These are phyloP conservation scores for Halocynthia aurantium DNA, from an alignment of 23 tunicate genomes.

Conservation along the genomic window DNA sequence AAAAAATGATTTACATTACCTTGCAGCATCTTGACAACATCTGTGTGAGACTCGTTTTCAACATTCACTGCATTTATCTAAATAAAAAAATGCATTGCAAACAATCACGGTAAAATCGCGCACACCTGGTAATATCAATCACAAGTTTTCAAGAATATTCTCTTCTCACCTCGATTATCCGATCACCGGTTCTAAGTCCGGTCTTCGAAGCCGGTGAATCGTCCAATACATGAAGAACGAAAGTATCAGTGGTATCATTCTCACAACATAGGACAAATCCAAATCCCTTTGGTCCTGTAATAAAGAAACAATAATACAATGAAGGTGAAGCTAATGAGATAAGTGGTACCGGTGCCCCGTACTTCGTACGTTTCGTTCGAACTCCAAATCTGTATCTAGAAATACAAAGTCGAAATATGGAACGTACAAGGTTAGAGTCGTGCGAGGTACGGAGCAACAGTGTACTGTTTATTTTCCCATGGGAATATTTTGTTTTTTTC, in stretches of 20 bases:
- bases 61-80: conserved; percentile 77
- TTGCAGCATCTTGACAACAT: conserved; percentile 62
- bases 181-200: conserved; percentile 55
- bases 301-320: neutral
- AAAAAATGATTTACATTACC: conserved; percentile 23
- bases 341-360: no score
- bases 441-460: no score
- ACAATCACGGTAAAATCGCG: no score
- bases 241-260: conserved; percentile 80
- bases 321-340: no score
- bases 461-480: no score
- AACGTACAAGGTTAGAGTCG: no score
- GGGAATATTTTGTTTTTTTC: no score
- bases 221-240: conserved; percentile 61
- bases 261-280: conserved; percentile 87
- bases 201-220: conserved; percentile 62
- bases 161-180: conserved; percentile 52
- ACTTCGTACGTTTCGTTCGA: no score
- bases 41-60: conserved; percentile 58
- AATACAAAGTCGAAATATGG: no score
- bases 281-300: conserved; percentile 64
- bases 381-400: no score
- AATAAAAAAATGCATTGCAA: neutral
- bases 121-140: no score
- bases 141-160: no score